A percentile compares a stretch with the other conserved stretches of the same genome.
Evolutionary conservation across 2,888 invertebrate genomes (phyloP).

Genomic region (Hemaris fuciformis): DNA sequence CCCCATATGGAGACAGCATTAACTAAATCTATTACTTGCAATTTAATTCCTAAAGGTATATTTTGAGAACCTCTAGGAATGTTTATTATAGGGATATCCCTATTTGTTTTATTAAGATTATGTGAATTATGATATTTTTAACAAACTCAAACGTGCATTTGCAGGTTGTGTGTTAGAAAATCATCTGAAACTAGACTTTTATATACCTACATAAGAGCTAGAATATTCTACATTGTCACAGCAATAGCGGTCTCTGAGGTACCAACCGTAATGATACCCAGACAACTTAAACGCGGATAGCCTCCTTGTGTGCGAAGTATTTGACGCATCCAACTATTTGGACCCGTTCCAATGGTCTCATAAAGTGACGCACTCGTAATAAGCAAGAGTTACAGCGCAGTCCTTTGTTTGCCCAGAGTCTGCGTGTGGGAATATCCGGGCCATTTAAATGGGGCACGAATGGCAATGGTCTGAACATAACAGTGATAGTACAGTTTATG

Average conservation of each 20-base stretch:
- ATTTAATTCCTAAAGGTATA: no score
- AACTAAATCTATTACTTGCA: no score
- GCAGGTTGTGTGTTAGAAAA: no score
- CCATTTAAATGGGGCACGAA: not conserved
- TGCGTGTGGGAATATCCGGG: not conserved
- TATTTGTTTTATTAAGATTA: no score
- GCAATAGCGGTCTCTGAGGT: not conserved
- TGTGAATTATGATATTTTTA: no score
- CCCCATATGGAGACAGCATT: no score
- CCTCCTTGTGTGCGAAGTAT: slow-evolving; percentile 10
- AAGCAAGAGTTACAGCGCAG: slow-evolving; percentile 7
- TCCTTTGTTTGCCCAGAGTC: slow-evolving; percentile 2
- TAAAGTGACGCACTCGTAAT: slow-evolving; percentile 9
- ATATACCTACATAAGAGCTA: not conserved
- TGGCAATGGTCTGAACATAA: not conserved
- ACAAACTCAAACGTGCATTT: no score
- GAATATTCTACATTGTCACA: not conserved
- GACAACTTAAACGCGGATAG: not conserved
- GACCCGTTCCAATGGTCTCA: slow-evolving; percentile 3
- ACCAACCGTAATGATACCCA: not conserved
- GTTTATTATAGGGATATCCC: no score
- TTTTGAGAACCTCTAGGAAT: no score
- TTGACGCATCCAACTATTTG: slow-evolving; percentile 11
- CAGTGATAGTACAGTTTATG: not conserved
- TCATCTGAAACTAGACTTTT: not conserved